phyloP scores from a whole-genome alignment of 2,888 invertebrate genomes.

The Clostera curtula region DNA sequence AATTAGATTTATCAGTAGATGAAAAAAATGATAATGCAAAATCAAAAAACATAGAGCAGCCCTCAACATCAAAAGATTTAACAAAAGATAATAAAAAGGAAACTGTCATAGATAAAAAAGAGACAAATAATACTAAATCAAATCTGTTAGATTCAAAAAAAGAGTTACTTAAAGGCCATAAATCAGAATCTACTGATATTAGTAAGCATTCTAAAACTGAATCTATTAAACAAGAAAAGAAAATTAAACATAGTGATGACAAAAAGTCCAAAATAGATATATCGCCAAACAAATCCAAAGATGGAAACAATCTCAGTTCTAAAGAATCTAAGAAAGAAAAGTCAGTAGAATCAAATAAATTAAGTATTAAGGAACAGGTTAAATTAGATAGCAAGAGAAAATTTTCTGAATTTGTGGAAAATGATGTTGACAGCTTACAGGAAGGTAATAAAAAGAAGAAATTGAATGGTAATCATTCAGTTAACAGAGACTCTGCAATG shows the following conservation, averaged over 20 bases:
- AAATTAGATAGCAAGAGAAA: constrained; percentile 36
- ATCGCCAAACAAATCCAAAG: constrained; percentile 7
- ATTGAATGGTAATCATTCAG: constrained; percentile 6
- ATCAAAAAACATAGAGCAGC: background rate
- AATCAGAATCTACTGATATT: background rate
- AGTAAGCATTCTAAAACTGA: background rate
- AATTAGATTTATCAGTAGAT: constrained; percentile 10
- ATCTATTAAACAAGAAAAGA: constrained; percentile 1
- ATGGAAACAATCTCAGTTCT: too few species aligned
- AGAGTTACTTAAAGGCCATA: background rate
- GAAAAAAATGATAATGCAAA: constrained; percentile 2
- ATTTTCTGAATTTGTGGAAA: constrained; percentile 43
- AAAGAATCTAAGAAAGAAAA: constrained; percentile 3
- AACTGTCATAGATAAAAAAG: constrained; percentile 4
- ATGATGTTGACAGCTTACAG: constrained; percentile 9
- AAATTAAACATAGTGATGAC: constrained; percentile 3
- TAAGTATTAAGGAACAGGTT: constrained; percentile 7
- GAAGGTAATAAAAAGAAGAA: constrained; percentile 21
- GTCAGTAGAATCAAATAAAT: constrained; percentile 1
- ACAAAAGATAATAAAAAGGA: background rate
- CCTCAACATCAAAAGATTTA: constrained; percentile 8
- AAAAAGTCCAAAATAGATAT: constrained; percentile 8
- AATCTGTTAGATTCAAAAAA: constrained; percentile 3
- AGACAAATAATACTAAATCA: constrained; percentile 6
- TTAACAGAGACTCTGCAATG: constrained; percentile 5